These are phyloP conservation scores for Pelecanoides urinatrix DNA, from an alignment of 2,113 vertebrate species.

Conservation along the genomic window DNA sequence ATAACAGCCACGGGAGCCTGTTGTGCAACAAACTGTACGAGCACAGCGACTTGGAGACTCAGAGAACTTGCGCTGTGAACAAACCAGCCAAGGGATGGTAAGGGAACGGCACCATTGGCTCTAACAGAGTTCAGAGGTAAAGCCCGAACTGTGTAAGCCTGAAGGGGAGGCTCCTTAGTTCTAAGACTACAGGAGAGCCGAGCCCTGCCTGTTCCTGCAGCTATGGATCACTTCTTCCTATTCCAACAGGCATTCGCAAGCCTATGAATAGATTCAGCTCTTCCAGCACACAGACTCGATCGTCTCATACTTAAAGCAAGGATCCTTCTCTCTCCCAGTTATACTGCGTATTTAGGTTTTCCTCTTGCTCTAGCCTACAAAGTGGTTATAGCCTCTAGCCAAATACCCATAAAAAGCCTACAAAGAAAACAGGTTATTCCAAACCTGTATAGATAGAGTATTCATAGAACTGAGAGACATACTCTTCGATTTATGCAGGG, in stretches of 20 bases:
- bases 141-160: rapidly evolving
- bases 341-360: not conserved
- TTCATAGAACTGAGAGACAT: rapidly evolving
- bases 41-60: not conserved
- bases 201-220: not conserved
- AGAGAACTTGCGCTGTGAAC: not conserved
- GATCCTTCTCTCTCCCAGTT: not conserved
- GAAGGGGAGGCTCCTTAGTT: not conserved
- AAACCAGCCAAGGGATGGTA: not conserved
- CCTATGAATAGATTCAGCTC: not conserved
- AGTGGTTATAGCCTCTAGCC: not conserved
- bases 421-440: not conserved
- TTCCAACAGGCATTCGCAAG: not conserved
- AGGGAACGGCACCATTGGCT: not conserved
- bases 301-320: not conserved
- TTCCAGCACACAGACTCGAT: not conserved
- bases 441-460: not conserved
- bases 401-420: not conserved
- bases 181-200: rapidly evolving
- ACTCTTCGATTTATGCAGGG: not conserved
- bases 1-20: rapidly evolving
- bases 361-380: not conserved
- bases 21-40: not conserved
- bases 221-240: not conserved
- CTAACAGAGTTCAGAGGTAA: not conserved